Base-by-base conservation (phyloP, 2,888 invertebrate species). In the Drosophila yooni region DNA sequence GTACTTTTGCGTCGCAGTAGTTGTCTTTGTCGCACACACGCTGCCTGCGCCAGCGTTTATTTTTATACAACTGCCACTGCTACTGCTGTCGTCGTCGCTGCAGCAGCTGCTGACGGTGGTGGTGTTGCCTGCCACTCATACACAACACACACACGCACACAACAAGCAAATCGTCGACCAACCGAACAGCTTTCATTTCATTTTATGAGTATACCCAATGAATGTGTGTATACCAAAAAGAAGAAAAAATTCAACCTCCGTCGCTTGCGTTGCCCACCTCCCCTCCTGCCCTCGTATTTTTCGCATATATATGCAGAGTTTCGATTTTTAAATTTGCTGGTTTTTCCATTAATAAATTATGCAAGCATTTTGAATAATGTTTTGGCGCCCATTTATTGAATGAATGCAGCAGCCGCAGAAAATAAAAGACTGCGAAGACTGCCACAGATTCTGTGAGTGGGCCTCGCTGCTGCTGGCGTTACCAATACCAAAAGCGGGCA, bases 1-100 rank as follows among this genome's bases (percentile, higher is more conserved):
- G 90, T 89, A 89, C 90, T 91, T 89, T 79, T 82, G 82, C 74
- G 88, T 82, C 88, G 91, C 88, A 81, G 88, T 90, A 85, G 91
- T 87, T 87, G 88, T 88, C 90, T 91, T 82, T 71, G 67, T 91
- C 76, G 46, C 90, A 82, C 91, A 64, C 70, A 72, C 58, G 84
- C 85, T 79, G 86, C 86, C 82, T 74, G 62, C 91, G 90, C 90
- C 76, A 82, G 82, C 83, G 83, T 83, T 83, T 84, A 84, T 84
- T 84, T 84, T 90, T 83, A 90, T 86, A 88, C 90, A 70, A 81
- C 78, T 65, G 85, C 85, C 54, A 75, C 88, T 71, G 85, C 88
- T 61, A 74, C 88, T 71, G 90, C 90, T 70, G 69, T 74, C 79
- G 70, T 68, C 73, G 71, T 71, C 68, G 79, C 83, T 69, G 83